Evolutionary conservation across 2,797 vertebrate genomes (phyloP).

Genomic region (Masticophis lateralis): DNA sequence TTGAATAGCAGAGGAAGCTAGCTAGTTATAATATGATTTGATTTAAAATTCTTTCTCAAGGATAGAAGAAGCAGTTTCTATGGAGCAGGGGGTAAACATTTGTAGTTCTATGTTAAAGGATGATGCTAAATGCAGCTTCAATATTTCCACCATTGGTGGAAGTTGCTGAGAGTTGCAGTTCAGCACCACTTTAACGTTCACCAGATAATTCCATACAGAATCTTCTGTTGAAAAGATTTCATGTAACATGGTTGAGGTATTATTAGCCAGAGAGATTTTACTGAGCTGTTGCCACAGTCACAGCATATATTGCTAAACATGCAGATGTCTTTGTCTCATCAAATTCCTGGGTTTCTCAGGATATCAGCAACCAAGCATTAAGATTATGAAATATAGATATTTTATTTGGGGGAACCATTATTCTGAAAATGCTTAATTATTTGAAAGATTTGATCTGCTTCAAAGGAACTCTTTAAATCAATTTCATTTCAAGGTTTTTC

Average conservation of each 20-base stretch:
- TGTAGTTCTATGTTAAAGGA: not conserved
- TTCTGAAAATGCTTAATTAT: not conserved
- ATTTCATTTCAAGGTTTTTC: conserved; percentile 13
- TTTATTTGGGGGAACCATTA: not conserved
- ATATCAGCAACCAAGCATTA: conserved; percentile 14
- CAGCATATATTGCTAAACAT: not conserved
- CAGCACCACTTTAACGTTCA: not conserved
- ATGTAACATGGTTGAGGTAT: not conserved
- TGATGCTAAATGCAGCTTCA: not conserved
- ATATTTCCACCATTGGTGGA: not conserved
- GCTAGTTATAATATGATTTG: not conserved
- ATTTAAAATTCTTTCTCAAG: not conserved
- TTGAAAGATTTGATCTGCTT: conserved; percentile 1
- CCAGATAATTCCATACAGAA: not conserved
- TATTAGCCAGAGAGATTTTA: not conserved
- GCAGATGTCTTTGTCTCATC: not conserved
- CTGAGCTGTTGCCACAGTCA: not conserved
- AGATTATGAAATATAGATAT: conserved; percentile 3
- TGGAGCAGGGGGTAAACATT: not conserved
- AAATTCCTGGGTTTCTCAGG: not conserved
- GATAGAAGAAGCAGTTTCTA: not conserved
- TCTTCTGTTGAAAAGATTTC: not conserved
- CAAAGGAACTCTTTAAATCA: conserved; percentile 3
- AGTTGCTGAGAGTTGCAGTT: not conserved
- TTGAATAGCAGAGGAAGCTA: no score